phyloP scores from a whole-genome alignment of 2,797 vertebrate genomes.

The Corythornis leucogaster region DNA sequence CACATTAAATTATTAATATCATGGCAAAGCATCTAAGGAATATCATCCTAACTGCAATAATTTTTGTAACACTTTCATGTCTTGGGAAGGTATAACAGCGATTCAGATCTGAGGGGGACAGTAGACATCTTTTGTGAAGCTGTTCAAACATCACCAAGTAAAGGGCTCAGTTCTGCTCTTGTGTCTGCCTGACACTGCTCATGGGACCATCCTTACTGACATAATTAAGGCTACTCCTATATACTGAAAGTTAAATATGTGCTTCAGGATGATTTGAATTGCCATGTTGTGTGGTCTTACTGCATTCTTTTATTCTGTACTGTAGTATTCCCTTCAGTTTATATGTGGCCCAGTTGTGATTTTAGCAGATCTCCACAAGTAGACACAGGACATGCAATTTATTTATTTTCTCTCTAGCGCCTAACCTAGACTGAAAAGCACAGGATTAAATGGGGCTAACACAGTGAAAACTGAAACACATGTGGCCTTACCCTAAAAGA shows the following conservation, averaged over 20 bases:
- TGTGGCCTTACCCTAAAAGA: neutral
- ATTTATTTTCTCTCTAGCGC: neutral
- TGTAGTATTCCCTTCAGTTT: neutral
- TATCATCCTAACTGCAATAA: neutral
- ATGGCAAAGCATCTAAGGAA: neutral
- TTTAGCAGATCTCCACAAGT: neutral
- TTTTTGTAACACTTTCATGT: neutral
- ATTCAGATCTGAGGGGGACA: neutral
- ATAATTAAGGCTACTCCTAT: neutral
- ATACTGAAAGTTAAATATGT: neutral
- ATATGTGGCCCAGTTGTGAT: neutral
- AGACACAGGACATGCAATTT: neutral
- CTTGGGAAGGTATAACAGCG: neutral
- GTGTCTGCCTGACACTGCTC: neutral
- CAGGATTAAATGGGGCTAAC: neutral
- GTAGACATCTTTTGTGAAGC: neutral
- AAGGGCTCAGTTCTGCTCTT: neutral
- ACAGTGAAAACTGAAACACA: neutral
- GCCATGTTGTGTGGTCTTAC: neutral
- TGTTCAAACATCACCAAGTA: neutral
- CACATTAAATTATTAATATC: neutral
- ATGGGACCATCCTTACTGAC: neutral
- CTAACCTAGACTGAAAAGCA: neutral
- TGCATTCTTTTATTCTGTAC: neutral
- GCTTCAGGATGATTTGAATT: neutral